Evolutionary conservation across 1,140 invertebrate genomes (phyloP), one percentile per base, ranked within the genome.

Genomic region (Homalodisca vitripennis): DNA sequence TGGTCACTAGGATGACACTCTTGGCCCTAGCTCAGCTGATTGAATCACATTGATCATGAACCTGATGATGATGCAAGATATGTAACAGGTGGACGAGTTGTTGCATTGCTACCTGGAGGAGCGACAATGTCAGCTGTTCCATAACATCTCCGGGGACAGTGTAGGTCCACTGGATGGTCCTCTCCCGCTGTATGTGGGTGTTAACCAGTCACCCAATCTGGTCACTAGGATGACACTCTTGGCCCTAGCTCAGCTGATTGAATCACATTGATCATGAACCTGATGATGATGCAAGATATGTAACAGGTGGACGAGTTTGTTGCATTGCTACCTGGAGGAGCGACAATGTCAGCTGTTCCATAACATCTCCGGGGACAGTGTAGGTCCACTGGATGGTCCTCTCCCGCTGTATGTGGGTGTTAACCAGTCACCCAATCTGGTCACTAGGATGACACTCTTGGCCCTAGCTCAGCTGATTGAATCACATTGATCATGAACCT

Each of bases 61-160:
- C n/a, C n/a, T n/a, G n/a, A n/a, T n/a, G n/a, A n/a, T n/a, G n/a
- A n/a, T n/a, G n/a, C n/a, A n/a, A n/a, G n/a, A n/a, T 46, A 68
- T 68, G 74, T 72, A 80, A 74, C 68, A 87, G 88, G 79, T 87
- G 2, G 82, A 91, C 76, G 87, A 94, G 75, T 82, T 95, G 73
- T 78, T 96, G 2, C 82, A 89, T 73, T 97, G 94, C 76, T 95
- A 92, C 77, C 75, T 95, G 53, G 78, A 84, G 22, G 88, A 85
- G 67, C 83, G 88, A 0, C 85, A 88, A 60, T 97, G 94, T 77
- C 80, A 82, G 0, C 73, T 92, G 3, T 88, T 93, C 55, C 78
- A 79, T 48, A 69, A 69, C 66, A 22, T 51, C 6, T 51, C 48
- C 2, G 48, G 48, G 3, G 68, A 65, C 14, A 57, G 62, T 14